Conservation (phyloP, 2,888 invertebrate genomes). For the Dysmachus trigonus region DNA sequence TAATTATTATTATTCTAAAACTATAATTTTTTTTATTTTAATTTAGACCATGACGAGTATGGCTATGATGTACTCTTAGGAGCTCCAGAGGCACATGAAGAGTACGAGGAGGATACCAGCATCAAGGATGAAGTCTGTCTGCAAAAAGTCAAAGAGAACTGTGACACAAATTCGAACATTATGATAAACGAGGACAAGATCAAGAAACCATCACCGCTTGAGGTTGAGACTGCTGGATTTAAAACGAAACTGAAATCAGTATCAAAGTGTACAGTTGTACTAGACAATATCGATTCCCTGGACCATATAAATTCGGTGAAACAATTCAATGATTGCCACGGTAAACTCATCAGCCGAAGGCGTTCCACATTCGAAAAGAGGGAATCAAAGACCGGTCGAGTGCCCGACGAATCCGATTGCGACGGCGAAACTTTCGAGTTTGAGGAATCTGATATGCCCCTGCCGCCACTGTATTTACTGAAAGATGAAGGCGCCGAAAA, state of each 20-base stretch:
- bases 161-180: slow-evolving; percentile 48
- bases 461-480: slow-evolving; percentile 83
- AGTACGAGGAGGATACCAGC: slow-evolving; percentile 68
- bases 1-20: background rate
- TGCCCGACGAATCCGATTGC: slow-evolving; percentile 55
- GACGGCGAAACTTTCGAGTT: slow-evolving; percentile 76
- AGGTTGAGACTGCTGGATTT: background rate
- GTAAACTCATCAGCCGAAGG: slow-evolving; percentile 27
- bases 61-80: slow-evolving; percentile 61
- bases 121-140: background rate
- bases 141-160: slow-evolving; percentile 42
- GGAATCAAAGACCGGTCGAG: slow-evolving; percentile 47
- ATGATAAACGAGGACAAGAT: slow-evolving; percentile 41
- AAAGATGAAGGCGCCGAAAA: slow-evolving; percentile 74
- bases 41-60: slow-evolving; percentile 65
- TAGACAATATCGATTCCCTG: slow-evolving; percentile 52
- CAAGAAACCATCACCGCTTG: background rate
- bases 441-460: slow-evolving; percentile 80
- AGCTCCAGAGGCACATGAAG: slow-evolving; percentile 63
- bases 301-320: slow-evolving; percentile 51
- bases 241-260: slow-evolving; percentile 52
- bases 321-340: slow-evolving; percentile 44
- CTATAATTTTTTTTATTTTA: background rate
- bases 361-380: slow-evolving; percentile 59
- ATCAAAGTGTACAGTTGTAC: slow-evolving; percentile 54